A percentile compares a stretch with the other conserved stretches of the same genome.
These are phyloP conservation scores for Endotricha flammealis DNA, from an alignment of 2,888 invertebrate genomes.

Conservation along the genomic window DNA sequence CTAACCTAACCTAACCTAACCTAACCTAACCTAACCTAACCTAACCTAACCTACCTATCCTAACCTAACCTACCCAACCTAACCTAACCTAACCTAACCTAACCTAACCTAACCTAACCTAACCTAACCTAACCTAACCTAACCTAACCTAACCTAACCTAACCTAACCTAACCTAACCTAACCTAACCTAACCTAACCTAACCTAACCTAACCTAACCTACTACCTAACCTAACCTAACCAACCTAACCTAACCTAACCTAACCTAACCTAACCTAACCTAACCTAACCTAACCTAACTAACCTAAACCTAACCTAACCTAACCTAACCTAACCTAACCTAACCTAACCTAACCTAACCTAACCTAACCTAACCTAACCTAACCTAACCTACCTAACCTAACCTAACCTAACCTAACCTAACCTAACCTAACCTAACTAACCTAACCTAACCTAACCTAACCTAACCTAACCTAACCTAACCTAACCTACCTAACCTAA, in stretches of 20 bases:
- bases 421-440: slow-evolving; percentile 9
- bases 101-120: slow-evolving; percentile 15
- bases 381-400: too few species aligned
- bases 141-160: slow-evolving; percentile 16
- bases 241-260: slow-evolving; percentile 14
- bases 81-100: slow-evolving; percentile 13
- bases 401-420: slow-evolving; percentile 18
- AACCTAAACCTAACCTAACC: slow-evolving; percentile 11
- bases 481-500: slow-evolving; percentile 34
- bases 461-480: slow-evolving; percentile 15
- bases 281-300: slow-evolving; percentile 15
- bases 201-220: slow-evolving; percentile 16
- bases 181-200: slow-evolving; percentile 16
- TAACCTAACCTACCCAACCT: slow-evolving; percentile 15
- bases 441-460: slow-evolving; percentile 2
- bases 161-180: slow-evolving; percentile 15
- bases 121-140: slow-evolving; percentile 6
- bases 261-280: slow-evolving; percentile 19
- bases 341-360: slow-evolving; percentile 17
- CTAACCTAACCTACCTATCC: slow-evolving; percentile 15
- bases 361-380: slow-evolving; percentile 12
- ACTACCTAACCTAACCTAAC: slow-evolving; percentile 11
- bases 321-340: slow-evolving; percentile 16
- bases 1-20: slow-evolving; percentile 14
- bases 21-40: slow-evolving; percentile 15